Conservation (phyloP, 2,113 vertebrate species). For the Cynoglossus semilaevis region DNA sequence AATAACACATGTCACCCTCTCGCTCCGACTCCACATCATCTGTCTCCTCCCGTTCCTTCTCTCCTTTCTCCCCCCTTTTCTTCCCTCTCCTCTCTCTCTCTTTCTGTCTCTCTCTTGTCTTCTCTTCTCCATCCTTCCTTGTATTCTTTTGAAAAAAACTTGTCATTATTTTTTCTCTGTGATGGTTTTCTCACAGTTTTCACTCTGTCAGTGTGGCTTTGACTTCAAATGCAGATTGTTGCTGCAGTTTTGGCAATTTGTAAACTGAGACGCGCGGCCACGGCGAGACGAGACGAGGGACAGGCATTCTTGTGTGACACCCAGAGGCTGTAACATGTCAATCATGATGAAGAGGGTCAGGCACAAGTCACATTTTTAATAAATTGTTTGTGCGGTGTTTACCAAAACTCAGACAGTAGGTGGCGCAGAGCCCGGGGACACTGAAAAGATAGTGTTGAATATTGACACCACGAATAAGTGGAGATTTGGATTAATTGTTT, state of each 20-base stretch:
- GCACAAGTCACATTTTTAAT: background rate
- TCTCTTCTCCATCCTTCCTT: background rate
- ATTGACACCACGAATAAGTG: too few relatives aligned
- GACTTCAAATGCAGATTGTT: conserved; percentile 29
- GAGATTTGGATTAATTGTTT: too few relatives aligned
- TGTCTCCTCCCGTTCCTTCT: conserved; percentile 36
- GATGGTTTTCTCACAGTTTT: conserved; percentile 34
- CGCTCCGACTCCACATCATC: conserved; percentile 59
- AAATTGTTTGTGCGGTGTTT: too few relatives aligned
- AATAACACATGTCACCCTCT: conserved; percentile 89
- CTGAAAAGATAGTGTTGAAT: too few relatives aligned
- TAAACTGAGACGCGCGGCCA: conserved; percentile 28
- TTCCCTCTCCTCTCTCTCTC: background rate
- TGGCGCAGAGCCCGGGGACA: too few relatives aligned
- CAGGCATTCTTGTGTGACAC: conserved; percentile 7
- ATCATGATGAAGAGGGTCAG: background rate
- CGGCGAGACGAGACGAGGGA: background rate
- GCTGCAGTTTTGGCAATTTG: conserved; percentile 14
- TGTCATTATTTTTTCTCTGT: conserved; percentile 37
- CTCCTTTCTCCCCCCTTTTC: background rate
- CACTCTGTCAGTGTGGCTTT: conserved; percentile 26
- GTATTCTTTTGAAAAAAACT: conserved; percentile 5
- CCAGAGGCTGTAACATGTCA: conserved; percentile 10
- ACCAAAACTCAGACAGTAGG: too few relatives aligned
- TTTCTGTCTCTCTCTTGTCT: background rate